Evolutionary conservation across 53 echinoderm and acorn worm species (phyloP), one percentile per base, ranked within the genome.

Genomic region (Antedon mediterranea): DNA sequence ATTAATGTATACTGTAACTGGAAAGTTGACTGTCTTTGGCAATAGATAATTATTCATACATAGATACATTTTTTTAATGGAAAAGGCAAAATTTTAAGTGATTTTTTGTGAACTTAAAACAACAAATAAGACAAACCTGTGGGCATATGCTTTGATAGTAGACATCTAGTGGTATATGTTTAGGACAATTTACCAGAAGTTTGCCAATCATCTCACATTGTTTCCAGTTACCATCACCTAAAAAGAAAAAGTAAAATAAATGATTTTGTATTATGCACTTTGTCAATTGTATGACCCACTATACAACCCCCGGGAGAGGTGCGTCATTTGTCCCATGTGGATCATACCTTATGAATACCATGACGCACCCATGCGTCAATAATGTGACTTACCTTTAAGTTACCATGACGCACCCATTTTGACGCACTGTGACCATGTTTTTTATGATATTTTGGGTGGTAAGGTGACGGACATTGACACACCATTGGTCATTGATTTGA

Each of bases 131-230:
- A 73, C 73, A 15, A 73, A 89, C 94, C 87, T 94, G 94, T 71
- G 82, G 84, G 43, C 87, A 90, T 42, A 94, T 74, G 26, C 43
- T 44, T 74, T 80, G 34, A 81, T 85, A 89, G 81, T 94, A 94
- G 29, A 72, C 80, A 33, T 89, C 87, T 43, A 78, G 31, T 31
- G 34, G 34, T 0, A 77, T 81, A 32, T 84, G 43, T 32, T 88
- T 75, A 5, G 91, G 89, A 33, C 87, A 91, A 31, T 82, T 85
- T 26, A 84, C 81, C 30, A 94, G 78, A 32, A 94, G 75, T 42
- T 78, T 82, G 0, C 87, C 87, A 14, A 94, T 82, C 28, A 89
- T 91, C 77, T 89, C 95, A 79, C 91, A 91, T 33, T 85, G 85
- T 44, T 81, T 57, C 95, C 95, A 94, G 74, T 86, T 80, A 31